A percentile compares a stretch with the other conserved stretches of the same genome.
phyloP scores from a whole-genome alignment of 1,140 invertebrate genomes.

The Drosophila trapezifrons region DNA sequence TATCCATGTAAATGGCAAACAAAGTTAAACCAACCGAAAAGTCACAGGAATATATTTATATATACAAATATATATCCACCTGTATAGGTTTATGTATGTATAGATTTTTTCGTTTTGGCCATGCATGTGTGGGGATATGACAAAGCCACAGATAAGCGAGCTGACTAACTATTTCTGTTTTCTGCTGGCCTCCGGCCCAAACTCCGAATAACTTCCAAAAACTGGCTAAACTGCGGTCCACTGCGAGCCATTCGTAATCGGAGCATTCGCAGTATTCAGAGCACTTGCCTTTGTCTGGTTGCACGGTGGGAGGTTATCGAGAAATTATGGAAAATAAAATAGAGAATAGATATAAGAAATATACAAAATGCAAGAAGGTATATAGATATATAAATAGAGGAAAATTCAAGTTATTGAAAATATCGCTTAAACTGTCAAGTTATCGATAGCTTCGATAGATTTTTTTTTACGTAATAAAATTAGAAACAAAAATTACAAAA shows the following conservation, averaged over 20 bases:
- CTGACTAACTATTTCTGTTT: constrained; percentile 63
- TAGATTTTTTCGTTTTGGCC: neutral
- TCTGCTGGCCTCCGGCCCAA: constrained; percentile 38
- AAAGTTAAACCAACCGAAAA: constrained; percentile 36
- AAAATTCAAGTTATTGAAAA: no score
- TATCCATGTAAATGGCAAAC: constrained; percentile 18
- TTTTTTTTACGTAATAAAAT: no score
- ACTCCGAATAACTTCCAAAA: constrained; percentile 8
- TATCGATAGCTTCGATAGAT: no score
- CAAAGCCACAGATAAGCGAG: constrained; percentile 57
- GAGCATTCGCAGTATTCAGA: neutral
- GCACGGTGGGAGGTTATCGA: neutral
- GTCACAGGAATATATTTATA: constrained; percentile 31
- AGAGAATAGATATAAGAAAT: neutral
- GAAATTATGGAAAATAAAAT: neutral
- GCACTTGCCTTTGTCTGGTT: neutral
- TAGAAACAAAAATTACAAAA: no score
- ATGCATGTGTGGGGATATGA: constrained; percentile 18
- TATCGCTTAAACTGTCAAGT: no score
- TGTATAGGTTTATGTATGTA: neutral
- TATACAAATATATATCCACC: constrained; percentile 1
- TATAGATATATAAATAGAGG: neutral
- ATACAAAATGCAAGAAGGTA: no score
- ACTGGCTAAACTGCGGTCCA: constrained; percentile 9
- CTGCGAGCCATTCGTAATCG: constrained; percentile 7